Conservation (phyloP, 2,797 vertebrate genomes). For the Acrocephalus scirpaceus region DNA sequence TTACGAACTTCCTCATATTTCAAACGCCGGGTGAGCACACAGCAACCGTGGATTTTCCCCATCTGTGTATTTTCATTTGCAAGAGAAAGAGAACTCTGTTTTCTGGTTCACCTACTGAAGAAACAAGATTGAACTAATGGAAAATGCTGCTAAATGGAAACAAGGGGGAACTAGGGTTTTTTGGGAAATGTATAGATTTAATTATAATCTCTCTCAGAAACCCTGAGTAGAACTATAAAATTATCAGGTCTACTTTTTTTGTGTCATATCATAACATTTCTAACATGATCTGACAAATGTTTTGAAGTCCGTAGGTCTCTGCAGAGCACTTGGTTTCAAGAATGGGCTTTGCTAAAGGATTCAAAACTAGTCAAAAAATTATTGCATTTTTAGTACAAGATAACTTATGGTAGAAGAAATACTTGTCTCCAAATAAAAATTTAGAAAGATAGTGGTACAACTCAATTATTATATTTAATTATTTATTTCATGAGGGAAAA, state of each 20-base stretch:
- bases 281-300: background rate
- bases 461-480: background rate
- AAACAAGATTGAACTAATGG: background rate
- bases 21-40: background rate
- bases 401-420: background rate
- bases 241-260: background rate
- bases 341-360: background rate
- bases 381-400: background rate
- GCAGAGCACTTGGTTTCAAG: background rate
- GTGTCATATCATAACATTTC: background rate
- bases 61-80: background rate
- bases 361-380: background rate
- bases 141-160: background rate
- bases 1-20: constrained; percentile 22
- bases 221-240: background rate
- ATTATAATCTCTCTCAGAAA: background rate
- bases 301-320: background rate
- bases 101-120: background rate
- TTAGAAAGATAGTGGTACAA: background rate
- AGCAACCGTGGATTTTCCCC: background rate
- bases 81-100: background rate
- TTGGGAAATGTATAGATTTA: background rate
- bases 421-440: background rate
- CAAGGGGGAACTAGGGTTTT: accelerated
- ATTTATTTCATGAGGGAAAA: background rate